Base-by-base conservation (phyloP, 1,140 invertebrate species). In the Drosophila varians region DNA sequence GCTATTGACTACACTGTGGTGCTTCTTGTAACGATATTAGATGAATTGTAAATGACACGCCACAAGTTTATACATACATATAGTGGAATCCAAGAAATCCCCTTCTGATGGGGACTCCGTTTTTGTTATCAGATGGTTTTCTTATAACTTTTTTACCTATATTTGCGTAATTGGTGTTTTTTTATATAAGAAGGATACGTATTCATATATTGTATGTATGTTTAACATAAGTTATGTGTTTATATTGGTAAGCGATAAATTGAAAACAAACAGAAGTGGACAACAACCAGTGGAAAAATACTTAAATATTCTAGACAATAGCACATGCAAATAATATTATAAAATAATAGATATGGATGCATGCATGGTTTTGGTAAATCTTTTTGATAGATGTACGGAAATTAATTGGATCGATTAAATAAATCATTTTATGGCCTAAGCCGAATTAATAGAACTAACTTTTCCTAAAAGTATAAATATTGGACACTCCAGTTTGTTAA, bases 1-100 rank as follows among this genome's bases (percentile, higher is more conserved):
- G 77, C 82, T 86, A 87, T 58, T 87, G 69, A 82, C 80, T 87
- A 86, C 28, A 31, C 82, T 86, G 80, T 87, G 80, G 80, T 86
- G 80, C 80, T 86, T 87, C 80, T 77, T 80, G 72, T 71, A 80
- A 80, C 46, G 69, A 80, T 65, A 70, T 62, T 62, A 74, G 70
- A 46, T 38, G 52, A 74, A 56, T 60, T 51, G 40, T 68, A 78
- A 53, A 56, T 51, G 45, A 56, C 36, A 45, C 52, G 49, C 31
- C 38, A 34, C 23, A 69, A 18, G 31, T 48, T 53, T 53, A 55
- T 14, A 62, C 51, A 31, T 21, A 21, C 21, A 21, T n/a, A 28
- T 51, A 66, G n/a, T 58, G 25, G 45, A 51, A 61, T 23, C 26
- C 42, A 38, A 25, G 18, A 26, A n/a, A 46, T 14, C 19, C 58